phyloP scores from a whole-genome alignment of 2,113 vertebrate species.

The Lepus timidus region DNA sequence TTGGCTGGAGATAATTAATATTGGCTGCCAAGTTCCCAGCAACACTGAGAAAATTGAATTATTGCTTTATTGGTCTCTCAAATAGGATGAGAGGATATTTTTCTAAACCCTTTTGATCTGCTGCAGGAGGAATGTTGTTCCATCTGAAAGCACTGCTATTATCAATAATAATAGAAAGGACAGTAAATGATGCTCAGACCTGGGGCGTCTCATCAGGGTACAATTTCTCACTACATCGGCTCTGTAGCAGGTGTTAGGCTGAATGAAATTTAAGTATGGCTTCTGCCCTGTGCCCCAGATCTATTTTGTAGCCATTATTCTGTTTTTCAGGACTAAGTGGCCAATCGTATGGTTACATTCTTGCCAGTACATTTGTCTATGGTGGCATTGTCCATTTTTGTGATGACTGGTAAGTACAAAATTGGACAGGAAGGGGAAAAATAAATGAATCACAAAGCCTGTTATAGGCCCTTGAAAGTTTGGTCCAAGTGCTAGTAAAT shows the following conservation, averaged over 20 bases:
- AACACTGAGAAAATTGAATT: slow-evolving; percentile 63
- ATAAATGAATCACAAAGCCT: slow-evolving; percentile 69
- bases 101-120: slow-evolving; percentile 64
- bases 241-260: slow-evolving; percentile 61
- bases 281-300: slow-evolving; percentile 71
- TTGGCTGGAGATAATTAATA: slow-evolving; percentile 50
- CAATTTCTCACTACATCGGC: slow-evolving; percentile 53
- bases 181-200: slow-evolving; percentile 62
- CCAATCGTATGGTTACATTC: slow-evolving; percentile 72
- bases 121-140: slow-evolving; percentile 58
- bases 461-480: slow-evolving; percentile 74
- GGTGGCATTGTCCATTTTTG: slow-evolving; percentile 63
- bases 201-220: not conserved
- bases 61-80: slow-evolving; percentile 68
- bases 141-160: slow-evolving; percentile 64
- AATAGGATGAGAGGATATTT: slow-evolving; percentile 71
- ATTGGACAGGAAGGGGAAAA: slow-evolving; percentile 76
- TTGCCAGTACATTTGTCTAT: slow-evolving; percentile 72
- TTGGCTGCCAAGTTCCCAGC: slow-evolving; percentile 6
- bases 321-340: slow-evolving; percentile 79
- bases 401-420: slow-evolving; percentile 76
- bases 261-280: slow-evolving; percentile 74
- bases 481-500: slow-evolving; percentile 64
- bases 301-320: slow-evolving; percentile 79
- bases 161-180: slow-evolving; percentile 58